These are phyloP conservation scores for Gobionotothen gibberifrons DNA, from an alignment of 2,797 vertebrate species.

Conservation along the genomic window DNA sequence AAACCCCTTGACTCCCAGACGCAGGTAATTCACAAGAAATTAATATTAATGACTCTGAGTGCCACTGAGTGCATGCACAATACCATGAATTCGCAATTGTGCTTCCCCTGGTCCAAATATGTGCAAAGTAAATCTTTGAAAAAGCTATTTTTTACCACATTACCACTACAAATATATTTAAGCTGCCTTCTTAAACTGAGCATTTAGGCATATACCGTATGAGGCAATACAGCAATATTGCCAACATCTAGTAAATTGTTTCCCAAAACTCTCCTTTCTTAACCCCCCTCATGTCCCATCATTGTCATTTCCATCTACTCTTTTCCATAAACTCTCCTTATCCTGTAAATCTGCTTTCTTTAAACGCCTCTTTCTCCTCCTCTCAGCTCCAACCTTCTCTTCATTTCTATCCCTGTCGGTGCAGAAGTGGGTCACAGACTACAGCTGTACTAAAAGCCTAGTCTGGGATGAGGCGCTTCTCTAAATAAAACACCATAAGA, in stretches of 20 bases:
- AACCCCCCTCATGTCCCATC: background rate
- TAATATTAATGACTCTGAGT: conserved; percentile 21
- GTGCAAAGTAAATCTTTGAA: background rate
- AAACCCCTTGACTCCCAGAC: background rate
- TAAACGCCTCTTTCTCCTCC: conserved; percentile 25
- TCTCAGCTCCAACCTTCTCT: conserved; percentile 38
- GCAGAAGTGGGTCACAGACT: conserved; percentile 80
- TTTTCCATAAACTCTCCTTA: conserved; percentile 1
- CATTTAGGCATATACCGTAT: background rate
- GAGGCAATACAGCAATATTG: background rate
- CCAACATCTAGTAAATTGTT: background rate
- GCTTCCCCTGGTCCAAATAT: background rate
- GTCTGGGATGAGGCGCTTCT: conserved; percentile 63
- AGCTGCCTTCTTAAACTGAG: background rate
- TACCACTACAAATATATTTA: background rate
- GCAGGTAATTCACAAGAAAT: conserved; percentile 2
- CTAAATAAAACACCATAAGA: conserved; percentile 79
- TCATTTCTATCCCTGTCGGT: conserved; percentile 40
- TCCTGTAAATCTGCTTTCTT: conserved; percentile 16
- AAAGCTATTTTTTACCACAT: background rate
- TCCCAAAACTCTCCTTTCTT: background rate
- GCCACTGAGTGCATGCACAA: conserved; percentile 4
- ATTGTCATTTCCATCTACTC: conserved; percentile 1
- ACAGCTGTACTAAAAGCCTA: conserved; percentile 76
- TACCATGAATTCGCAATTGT: background rate